Percentiles rank a stretch among this genome's conserved stretches.
phyloP scores from a whole-genome alignment of 1,140 invertebrate species.

The Nylanderia fulva region DNA sequence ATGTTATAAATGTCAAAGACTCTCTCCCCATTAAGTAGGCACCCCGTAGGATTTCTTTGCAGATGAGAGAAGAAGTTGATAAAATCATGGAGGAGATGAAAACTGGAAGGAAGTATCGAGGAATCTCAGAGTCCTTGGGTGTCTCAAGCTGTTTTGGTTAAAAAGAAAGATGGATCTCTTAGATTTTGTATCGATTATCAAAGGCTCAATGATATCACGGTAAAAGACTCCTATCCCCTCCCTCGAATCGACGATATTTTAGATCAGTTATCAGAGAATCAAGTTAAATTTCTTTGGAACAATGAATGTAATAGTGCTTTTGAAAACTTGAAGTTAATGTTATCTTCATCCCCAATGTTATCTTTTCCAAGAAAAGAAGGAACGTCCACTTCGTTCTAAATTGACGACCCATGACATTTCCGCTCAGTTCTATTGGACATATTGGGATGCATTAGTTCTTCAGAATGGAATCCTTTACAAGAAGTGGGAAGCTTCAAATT shows the following conservation, averaged over 20 bases:
- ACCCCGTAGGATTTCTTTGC: background rate
- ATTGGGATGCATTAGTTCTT: background rate
- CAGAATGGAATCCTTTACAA: background rate
- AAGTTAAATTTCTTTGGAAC: background rate
- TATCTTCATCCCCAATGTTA: background rate
- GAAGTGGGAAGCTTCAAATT: background rate
- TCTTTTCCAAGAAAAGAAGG: background rate
- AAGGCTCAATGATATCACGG: background rate
- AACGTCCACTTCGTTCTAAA: too few relatives aligned
- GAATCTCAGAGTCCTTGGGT: background rate
- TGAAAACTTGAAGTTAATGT: background rate
- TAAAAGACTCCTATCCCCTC: background rate
- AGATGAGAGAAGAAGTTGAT: background rate
- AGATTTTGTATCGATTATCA: too few relatives aligned
- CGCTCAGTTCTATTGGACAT: too few relatives aligned
- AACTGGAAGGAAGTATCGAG: background rate
- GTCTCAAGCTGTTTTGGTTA: background rate
- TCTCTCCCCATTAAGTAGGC: background rate
- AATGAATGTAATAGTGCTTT: background rate
- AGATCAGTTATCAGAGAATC: background rate
- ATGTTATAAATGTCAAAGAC: too few relatives aligned
- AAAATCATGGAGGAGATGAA: background rate
- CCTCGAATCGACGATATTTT: background rate
- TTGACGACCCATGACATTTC: too few relatives aligned
- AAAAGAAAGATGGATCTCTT: too few relatives aligned